A percentile compares a stretch with the other conserved stretches of the same genome.
phyloP scores from a whole-genome alignment of 2,113 vertebrate species.

The Chionodraco myersi region DNA sequence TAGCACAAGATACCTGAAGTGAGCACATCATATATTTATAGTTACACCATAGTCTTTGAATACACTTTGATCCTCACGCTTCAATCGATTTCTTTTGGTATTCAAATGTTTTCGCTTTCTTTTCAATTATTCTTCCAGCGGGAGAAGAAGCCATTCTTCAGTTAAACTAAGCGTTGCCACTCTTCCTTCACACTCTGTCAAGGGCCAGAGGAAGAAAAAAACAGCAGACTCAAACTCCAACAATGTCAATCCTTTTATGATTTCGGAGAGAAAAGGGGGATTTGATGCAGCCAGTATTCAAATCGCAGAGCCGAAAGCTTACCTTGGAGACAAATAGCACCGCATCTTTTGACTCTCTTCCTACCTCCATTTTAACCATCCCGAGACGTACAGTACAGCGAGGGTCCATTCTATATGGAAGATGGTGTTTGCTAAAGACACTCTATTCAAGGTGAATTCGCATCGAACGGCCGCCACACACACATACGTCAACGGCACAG shows the following conservation, averaged over 20 bases:
- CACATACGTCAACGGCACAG: background rate
- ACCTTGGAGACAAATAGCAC: conserved; percentile 20
- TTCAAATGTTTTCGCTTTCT: conserved; percentile 2
- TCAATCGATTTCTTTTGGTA: background rate
- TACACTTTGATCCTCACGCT: conserved; percentile 10
- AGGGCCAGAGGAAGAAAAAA: conserved; percentile 36
- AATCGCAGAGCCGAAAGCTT: conserved; percentile 28
- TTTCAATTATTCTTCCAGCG: conserved; percentile 32
- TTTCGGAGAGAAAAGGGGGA: conserved; percentile 51
- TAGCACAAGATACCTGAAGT: conserved; percentile 16
- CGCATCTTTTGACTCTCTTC: conserved; percentile 17
- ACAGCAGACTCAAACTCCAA: conserved; percentile 39
- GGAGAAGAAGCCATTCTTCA: conserved; percentile 31
- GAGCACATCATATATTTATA: conserved; percentile 36
- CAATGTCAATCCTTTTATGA: conserved; percentile 62
- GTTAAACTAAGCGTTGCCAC: conserved; percentile 38
- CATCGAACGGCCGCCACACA: conserved; percentile 55
- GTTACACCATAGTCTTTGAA: conserved; percentile 17
- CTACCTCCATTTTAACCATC: conserved; percentile 50
- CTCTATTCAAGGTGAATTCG: conserved; percentile 66
- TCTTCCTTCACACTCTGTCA: conserved; percentile 31
- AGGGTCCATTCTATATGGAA: conserved; percentile 36
- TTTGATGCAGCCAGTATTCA: conserved; percentile 51
- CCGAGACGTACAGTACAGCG: conserved; percentile 14
- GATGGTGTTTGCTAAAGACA: conserved; percentile 52